These are phyloP conservation scores for Artibeus lituratus DNA, from an alignment of 2,797 vertebrate species.

Conservation along the genomic window DNA sequence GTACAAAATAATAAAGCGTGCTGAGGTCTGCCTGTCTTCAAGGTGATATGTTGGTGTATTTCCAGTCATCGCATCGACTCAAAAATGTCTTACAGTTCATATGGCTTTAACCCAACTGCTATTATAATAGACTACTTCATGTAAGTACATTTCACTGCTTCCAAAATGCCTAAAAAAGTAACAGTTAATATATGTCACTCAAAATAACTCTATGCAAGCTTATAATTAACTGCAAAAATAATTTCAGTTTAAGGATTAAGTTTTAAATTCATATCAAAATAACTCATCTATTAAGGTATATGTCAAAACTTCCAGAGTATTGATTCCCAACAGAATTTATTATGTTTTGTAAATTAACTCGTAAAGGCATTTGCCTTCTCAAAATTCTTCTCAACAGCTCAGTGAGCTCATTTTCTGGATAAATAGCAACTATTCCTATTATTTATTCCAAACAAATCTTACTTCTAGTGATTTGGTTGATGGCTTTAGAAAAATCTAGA, in stretches of 20 bases:
- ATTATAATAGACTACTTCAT: neutral
- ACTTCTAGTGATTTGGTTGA: neutral
- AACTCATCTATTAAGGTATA: neutral
- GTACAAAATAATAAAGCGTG: neutral
- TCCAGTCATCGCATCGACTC: neutral
- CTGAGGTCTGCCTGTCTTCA: neutral
- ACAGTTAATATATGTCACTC: neutral
- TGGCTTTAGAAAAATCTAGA: constrained; percentile 22
- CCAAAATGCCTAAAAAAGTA: neutral
- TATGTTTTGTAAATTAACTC: constrained; percentile 16
- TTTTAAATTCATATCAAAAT: constrained; percentile 48
- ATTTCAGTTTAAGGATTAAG: constrained; percentile 17
- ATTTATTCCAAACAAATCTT: neutral
- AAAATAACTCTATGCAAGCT: constrained; percentile 13
- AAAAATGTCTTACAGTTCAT: neutral
- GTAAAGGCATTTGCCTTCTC: neutral
- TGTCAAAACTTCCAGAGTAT: neutral
- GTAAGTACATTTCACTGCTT: neutral
- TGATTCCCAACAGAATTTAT: constrained; percentile 2
- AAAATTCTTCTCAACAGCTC: neutral
- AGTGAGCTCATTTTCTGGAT: neutral
- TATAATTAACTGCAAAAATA: constrained; percentile 28
- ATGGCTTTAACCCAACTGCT: neutral
- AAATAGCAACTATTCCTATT: neutral
- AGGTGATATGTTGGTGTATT: neutral